Percentiles rank a stretch among this genome's conserved stretches.
Conservation (phyloP, 2,113 vertebrate genomes). For the Pseudorhombus dupliciocellatus region DNA sequence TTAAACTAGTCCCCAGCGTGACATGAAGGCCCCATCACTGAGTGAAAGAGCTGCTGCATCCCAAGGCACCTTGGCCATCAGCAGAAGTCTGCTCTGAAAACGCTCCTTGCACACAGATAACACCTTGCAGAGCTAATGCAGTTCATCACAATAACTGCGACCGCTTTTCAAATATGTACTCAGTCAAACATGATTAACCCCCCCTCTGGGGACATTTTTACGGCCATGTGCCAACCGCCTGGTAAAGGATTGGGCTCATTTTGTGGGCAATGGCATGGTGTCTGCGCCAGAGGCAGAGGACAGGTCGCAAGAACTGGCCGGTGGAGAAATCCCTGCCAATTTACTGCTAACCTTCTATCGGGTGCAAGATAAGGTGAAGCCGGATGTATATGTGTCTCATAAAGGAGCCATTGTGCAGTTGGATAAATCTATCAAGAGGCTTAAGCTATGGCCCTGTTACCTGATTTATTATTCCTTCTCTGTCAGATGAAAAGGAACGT, state of each 20-base stretch:
- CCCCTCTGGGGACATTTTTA: constrained; percentile 50
- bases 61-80: background rate
- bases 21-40: constrained; percentile 29
- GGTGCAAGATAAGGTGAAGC: constrained; percentile 54
- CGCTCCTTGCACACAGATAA: constrained; percentile 7
- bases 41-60: background rate
- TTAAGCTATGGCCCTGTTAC: constrained; percentile 34
- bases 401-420: constrained; percentile 56
- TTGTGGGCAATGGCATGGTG: constrained; percentile 10
- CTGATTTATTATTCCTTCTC: constrained; percentile 59
- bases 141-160: constrained; percentile 56
- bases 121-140: constrained; percentile 14
- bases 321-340: constrained; percentile 49
- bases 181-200: constrained; percentile 53
- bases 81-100: constrained; percentile 5
- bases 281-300: constrained; percentile 25
- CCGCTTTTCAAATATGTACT: constrained; percentile 59
- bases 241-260: constrained; percentile 63
- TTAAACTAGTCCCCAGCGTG: constrained; percentile 46
- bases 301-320: constrained; percentile 8
- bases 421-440: constrained; percentile 59
- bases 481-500: constrained; percentile 52
- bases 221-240: constrained; percentile 40
- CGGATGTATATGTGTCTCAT: constrained; percentile 56
- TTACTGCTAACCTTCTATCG: constrained; percentile 60